phyloP scores from a whole-genome alignment of 2,113 vertebrate genomes.

The Nicator chloris region DNA sequence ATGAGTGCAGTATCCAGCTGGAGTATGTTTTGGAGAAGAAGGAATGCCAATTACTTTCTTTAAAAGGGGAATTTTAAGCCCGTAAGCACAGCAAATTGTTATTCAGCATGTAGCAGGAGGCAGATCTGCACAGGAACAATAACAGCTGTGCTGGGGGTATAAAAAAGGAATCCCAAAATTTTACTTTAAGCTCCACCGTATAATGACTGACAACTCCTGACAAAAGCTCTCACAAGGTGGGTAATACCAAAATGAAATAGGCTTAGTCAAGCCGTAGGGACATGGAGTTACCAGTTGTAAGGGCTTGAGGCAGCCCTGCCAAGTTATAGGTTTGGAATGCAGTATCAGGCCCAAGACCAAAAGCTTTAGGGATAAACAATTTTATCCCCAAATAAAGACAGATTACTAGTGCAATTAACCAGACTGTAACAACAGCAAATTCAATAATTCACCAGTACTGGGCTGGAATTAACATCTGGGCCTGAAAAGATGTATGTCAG shows the following conservation, averaged over 20 bases:
- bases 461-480: background rate
- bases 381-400: background rate
- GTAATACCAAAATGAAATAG: background rate
- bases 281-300: background rate
- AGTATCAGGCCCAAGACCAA: too few relatives aligned
- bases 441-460: background rate
- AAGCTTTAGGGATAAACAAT: too few relatives aligned
- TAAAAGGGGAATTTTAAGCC: background rate
- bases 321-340: too few relatives aligned
- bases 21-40: background rate
- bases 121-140: background rate
- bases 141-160: background rate
- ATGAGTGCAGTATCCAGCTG: background rate
- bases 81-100: background rate
- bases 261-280: background rate
- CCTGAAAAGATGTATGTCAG: fast-evolving
- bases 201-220: background rate
- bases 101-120: background rate
- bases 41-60: background rate
- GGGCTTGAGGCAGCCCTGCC: too few relatives aligned
- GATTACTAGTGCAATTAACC: background rate
- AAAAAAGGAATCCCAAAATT: background rate
- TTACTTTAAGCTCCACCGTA: background rate
- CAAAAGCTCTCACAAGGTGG: background rate
- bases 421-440: background rate